Conservation (phyloP, 2,888 invertebrate species). For the Plagiodera versicolora region DNA sequence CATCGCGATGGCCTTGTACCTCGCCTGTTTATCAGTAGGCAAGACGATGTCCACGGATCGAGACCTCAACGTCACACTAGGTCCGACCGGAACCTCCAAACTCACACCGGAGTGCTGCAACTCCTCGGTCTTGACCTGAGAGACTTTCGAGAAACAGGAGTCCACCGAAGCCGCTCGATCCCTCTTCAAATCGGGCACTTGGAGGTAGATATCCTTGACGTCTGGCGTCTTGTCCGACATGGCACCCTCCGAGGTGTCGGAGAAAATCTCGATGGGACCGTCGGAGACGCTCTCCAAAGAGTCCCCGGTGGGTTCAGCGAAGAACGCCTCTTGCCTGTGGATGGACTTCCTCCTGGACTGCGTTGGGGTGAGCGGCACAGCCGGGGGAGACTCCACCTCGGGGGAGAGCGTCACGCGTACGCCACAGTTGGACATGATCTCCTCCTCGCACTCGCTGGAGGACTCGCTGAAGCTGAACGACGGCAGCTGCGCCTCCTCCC, state of each 20-base stretch:
- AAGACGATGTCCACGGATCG: constrained; percentile 86
- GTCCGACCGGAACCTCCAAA: constrained; percentile 71
- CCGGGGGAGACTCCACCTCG: constrained; percentile 53
- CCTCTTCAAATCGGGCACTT: constrained; percentile 81
- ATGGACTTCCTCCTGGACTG: constrained; percentile 69
- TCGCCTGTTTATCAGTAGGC: constrained; percentile 81
- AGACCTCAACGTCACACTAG: constrained; percentile 68
- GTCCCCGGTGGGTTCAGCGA: too few species aligned
- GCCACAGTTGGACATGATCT: constrained; percentile 57
- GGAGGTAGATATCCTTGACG: constrained; percentile 53
- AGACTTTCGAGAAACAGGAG: constrained; percentile 80
- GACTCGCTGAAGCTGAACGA: constrained; percentile 60
- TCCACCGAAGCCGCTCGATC: constrained; percentile 88
- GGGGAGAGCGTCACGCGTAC: constrained; percentile 68
- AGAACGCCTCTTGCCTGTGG: constrained; percentile 81
- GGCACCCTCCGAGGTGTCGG: constrained; percentile 52
- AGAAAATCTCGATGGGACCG: too few species aligned
- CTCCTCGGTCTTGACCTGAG: constrained; percentile 72
- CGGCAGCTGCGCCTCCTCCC: constrained; percentile 33
- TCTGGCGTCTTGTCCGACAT: too few species aligned
- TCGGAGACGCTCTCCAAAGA: constrained; percentile 71
- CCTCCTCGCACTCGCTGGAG: constrained; percentile 55
- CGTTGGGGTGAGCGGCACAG: constrained; percentile 44
- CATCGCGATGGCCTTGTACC: constrained; percentile 81
- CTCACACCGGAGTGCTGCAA: constrained; percentile 65